Conservation (phyloP, 2,113 vertebrate species). For the Shinisaurus crocodilurus region DNA sequence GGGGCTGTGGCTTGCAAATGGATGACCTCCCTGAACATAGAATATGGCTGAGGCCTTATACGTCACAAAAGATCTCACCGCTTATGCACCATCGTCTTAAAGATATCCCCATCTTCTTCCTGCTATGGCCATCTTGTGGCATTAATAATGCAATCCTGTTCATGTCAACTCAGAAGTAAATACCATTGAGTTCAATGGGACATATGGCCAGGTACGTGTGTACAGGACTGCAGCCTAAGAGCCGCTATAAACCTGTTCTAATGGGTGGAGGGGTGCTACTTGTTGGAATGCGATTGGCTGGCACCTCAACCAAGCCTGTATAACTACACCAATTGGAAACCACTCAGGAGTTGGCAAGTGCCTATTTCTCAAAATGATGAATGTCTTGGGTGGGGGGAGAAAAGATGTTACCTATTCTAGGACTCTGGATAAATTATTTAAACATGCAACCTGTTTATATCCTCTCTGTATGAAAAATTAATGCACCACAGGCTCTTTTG, state of each 20-base stretch:
- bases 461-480: constrained; percentile 64
- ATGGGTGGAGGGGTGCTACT: neutral
- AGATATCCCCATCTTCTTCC: neutral
- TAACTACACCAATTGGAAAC: constrained; percentile 27
- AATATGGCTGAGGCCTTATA: neutral
- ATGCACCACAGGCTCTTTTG: constrained; percentile 44
- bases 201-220: neutral
- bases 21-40: neutral
- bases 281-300: neutral
- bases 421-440: constrained; percentile 68
- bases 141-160: neutral
- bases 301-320: neutral
- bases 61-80: neutral
- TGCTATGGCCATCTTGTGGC: neutral
- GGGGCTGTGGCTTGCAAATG: neutral
- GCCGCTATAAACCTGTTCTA: neutral
- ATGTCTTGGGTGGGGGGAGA: constrained; percentile 11
- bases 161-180: neutral
- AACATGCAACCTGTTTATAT: constrained; percentile 67
- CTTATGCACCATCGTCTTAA: constrained; percentile 12
- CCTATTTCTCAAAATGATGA: constrained; percentile 54
- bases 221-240: neutral
- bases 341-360: constrained; percentile 21
- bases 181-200: neutral
- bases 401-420: constrained; percentile 50